Evolutionary conservation across 2,888 invertebrate genomes (phyloP).

Genomic region (Arctia plantaginis): DNA sequence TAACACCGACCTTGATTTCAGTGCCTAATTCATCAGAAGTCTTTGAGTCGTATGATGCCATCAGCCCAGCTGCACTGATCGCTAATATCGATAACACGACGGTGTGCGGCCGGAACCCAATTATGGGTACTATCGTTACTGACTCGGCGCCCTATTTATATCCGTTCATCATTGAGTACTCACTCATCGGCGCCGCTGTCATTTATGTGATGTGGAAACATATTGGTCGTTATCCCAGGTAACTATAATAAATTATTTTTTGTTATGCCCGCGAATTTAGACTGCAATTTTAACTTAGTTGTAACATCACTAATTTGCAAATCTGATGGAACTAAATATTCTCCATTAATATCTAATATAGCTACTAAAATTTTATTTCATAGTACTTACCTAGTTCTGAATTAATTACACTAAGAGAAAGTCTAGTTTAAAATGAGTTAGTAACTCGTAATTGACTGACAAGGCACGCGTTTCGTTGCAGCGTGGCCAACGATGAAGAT

Average conservation of each 20-base stretch:
- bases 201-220: conserved; percentile 99
- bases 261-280: conserved; percentile 19
- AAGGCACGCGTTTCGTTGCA: conserved; percentile 82
- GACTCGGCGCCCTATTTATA: conserved; percentile 98
- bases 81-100: conserved; percentile 86
- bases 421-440: conserved; percentile 23
- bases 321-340: conserved; percentile 2
- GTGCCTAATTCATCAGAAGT: conserved; percentile 78
- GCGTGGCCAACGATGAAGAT: conserved; percentile 91
- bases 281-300: conserved; percentile 6
- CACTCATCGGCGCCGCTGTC: conserved; percentile 97
- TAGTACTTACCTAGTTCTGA: background rate
- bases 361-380: background rate
- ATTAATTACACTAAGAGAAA: conserved; percentile 14
- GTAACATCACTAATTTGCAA: background rate
- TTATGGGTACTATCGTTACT: conserved; percentile 96
- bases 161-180: conserved; percentile 98
- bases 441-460: conserved; percentile 61
- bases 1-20: conserved; percentile 60
- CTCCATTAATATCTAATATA: background rate
- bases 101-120: conserved; percentile 93
- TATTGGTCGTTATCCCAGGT: conserved; percentile 95
- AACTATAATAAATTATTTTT: conserved; percentile 53
- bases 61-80: conserved; percentile 87
- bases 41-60: conserved; percentile 86